Percentiles rank a stretch among this genome's conserved stretches.
phyloP scores from a whole-genome alignment of 2,888 invertebrate species.

The Morpho achilles region DNA sequence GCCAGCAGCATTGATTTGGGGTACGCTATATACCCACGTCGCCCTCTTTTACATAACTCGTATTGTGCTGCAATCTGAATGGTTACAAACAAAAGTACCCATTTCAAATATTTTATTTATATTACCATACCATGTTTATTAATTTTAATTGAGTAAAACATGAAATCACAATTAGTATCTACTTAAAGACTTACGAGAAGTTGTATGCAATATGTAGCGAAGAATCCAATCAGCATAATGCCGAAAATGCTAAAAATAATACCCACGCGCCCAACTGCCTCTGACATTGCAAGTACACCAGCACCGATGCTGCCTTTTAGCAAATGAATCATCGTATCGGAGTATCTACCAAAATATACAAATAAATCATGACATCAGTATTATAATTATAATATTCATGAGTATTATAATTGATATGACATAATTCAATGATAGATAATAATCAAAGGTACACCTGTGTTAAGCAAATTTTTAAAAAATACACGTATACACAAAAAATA shows the following conservation, averaged over 20 bases:
- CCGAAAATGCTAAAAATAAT: constrained; percentile 80
- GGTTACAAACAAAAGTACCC: too few relatives aligned
- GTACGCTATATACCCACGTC: constrained; percentile 84
- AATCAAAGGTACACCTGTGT: too few relatives aligned
- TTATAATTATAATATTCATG: too few relatives aligned
- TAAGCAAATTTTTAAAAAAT: too few relatives aligned
- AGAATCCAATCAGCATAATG: constrained; percentile 79
- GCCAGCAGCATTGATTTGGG: constrained; percentile 86
- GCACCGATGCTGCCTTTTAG: constrained; percentile 96
- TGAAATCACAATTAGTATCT: neutral
- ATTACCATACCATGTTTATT: neutral
- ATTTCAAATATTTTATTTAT: too few relatives aligned
- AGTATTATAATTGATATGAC: too few relatives aligned
- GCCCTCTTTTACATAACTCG: constrained; percentile 65
- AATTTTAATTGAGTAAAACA: neutral
- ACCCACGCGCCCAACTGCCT: constrained; percentile 73
- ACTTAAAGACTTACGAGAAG: constrained; percentile 76
- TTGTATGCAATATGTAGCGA: constrained; percentile 87
- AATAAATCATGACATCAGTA: too few relatives aligned
- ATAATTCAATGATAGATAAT: too few relatives aligned
- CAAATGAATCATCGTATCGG: constrained; percentile 92
- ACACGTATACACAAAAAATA: too few relatives aligned
- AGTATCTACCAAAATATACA: constrained; percentile 78
- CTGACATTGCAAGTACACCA: constrained; percentile 95
- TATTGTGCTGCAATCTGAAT: constrained; percentile 79